Evolutionary conservation across 2,113 vertebrate species (phyloP).

Genomic region (Anarhynchus alexandrinus): DNA sequence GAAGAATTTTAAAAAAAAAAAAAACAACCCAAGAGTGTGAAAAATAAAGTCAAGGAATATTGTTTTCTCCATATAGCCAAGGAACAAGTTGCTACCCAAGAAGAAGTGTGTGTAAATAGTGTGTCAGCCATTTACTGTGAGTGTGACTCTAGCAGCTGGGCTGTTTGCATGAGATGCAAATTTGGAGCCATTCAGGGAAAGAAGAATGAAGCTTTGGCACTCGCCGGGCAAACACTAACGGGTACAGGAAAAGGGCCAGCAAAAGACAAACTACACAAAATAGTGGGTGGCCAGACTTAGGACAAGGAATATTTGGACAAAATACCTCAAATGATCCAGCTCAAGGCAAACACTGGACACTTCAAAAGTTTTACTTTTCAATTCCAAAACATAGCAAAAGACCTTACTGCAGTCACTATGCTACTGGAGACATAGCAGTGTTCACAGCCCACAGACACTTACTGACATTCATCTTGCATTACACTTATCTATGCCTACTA

Average conservation of each 20-base stretch:
- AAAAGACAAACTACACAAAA: constrained; percentile 60
- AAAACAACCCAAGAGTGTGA: background rate
- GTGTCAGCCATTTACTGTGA: constrained; percentile 65
- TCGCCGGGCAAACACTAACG: constrained; percentile 56
- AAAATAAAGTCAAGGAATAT: constrained; percentile 31
- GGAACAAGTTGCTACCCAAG: constrained; percentile 47
- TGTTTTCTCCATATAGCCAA: constrained; percentile 13
- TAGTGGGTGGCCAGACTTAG: constrained; percentile 53
- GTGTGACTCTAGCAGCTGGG: constrained; percentile 71
- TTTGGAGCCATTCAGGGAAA: constrained; percentile 57
- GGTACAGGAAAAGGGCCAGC: constrained; percentile 68
- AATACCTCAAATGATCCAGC: constrained; percentile 40
- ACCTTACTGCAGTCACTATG: background rate
- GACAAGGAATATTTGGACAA: constrained; percentile 29
- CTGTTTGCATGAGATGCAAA: constrained; percentile 74
- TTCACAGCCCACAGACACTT: background rate
- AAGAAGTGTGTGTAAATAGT: constrained; percentile 64
- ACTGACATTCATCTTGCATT: background rate
- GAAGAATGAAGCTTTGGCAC: constrained; percentile 70
- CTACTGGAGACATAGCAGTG: background rate
- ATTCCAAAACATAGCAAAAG: background rate
- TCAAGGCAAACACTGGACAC: background rate
- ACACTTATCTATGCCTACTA: background rate
- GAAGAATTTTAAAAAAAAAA: background rate
- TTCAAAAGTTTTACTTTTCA: constrained; percentile 30